Evolutionary conservation across 2,888 invertebrate genomes (phyloP), one percentile per base, ranked within the genome.

Genomic region (Athetis lepigone): DNA sequence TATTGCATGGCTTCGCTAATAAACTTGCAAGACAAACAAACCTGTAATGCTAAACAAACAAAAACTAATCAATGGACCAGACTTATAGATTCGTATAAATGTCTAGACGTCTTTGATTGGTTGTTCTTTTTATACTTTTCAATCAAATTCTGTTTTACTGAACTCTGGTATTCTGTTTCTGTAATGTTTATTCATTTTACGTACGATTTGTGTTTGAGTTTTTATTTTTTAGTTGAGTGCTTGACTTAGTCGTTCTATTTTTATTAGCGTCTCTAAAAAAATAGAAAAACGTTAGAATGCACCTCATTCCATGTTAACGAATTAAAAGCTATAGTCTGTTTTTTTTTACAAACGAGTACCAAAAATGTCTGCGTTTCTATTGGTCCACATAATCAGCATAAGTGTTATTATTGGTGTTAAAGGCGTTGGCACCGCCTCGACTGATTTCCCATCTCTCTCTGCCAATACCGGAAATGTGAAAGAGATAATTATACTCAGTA

Each of bases 1-100:
- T 83, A 85, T 87, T 84, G 87, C 82, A 85, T 84, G 85, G 81
- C 64, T 73, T 76, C 58, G 60, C 63, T 72, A 40, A 71, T 40
- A 66, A 71, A 64, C 50, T 40, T 37, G n/a, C n/a, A n/a, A 64
- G 57, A 36, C 46, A 57, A 77, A 73, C 64, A 71, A 64, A 58
- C 29, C 40, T 51, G 29, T 59, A 52, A 50, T 58, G 16, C 36
- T n/a, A 77, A 42, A 71, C 50, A 76, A 77, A 77, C 52, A 67
- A 52, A 73, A 67, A 72, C 60, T 64, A 73, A 77, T 73, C 55
- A 77, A 52, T 67, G 36, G 67, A 9, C 36, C 50, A 40, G 39
- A 62, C 45, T 52, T 66, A 36, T 29, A 56, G 52, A 77, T 73
- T 57, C 43, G 11, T 13, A 42, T 29, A 73, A 62, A 21, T 57